Conservation (phyloP, 2,888 invertebrate species). For the Hyposoter didymator region DNA sequence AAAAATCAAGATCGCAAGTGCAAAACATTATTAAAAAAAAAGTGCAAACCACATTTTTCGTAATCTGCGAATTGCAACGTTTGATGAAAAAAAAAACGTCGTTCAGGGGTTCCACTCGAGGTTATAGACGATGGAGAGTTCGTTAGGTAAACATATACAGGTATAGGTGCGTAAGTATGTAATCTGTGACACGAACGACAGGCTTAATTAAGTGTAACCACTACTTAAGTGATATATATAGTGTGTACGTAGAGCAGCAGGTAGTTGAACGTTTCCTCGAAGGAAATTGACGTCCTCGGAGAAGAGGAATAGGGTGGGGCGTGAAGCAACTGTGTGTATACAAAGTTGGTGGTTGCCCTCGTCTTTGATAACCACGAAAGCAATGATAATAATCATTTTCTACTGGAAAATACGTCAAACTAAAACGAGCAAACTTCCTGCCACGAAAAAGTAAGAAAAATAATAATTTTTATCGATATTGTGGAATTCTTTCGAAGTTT, state of each 20-base stretch:
- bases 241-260: constrained; percentile 32
- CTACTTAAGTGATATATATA: constrained; percentile 15
- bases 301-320: constrained; percentile 15
- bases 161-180: background rate
- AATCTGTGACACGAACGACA: constrained; percentile 37
- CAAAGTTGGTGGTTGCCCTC: constrained; percentile 38
- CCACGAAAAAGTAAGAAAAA: background rate
- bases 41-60: too few relatives aligned
- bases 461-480: background rate
- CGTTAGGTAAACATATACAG: constrained; percentile 4
- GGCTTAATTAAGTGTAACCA: constrained; percentile 56
- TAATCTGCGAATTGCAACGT: background rate
- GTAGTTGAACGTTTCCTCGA: constrained; percentile 45
- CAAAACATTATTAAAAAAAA: too few relatives aligned
- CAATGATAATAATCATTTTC: constrained; percentile 53
- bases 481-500: background rate
- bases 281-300: constrained; percentile 30
- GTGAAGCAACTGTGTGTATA: constrained; percentile 35
- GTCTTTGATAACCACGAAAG: constrained; percentile 50
- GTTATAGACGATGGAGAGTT: constrained; percentile 4
- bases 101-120: background rate
- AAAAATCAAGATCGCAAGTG: too few relatives aligned
- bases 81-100: too few relatives aligned
- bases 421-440: background rate
- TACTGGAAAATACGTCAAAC: background rate